Evolutionary conservation across 2,113 vertebrate genomes (phyloP), one percentile per base, ranked within the genome.

Genomic region (Hippocampus zosterae): DNA sequence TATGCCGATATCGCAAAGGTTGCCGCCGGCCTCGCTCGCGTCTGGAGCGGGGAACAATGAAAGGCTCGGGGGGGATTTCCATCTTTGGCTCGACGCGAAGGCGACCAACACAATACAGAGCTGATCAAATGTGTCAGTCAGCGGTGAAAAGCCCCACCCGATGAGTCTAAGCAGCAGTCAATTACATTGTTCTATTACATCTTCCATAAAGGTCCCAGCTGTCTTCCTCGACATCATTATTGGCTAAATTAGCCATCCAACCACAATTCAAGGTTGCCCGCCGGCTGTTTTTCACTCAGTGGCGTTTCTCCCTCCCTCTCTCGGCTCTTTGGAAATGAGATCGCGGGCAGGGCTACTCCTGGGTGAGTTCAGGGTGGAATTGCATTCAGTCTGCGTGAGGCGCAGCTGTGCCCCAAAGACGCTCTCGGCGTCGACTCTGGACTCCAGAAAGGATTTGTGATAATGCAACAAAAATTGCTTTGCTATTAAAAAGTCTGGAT

Each of bases 101-200:
- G 52, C 75, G 25, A 44, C 77, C 29, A 70, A 72, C 71, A 84
- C 86, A 86, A 88, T 84, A 78, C 80, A 67, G 71, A 80, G 71
- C 87, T 88, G 84, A 87, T 89, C 77, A 84, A 85, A 87, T 69
- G 83, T 89, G 88, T 91, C 91, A 88, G 83, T 90, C 87, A 87
- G 72, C 66, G 13, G 40, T 71, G 81, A 79, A 79, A 64, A 67
- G 75, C 73, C 65, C 3, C 21, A 72, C 66, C 80, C 76, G 81
- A 77, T 83, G 84, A 78, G 71, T 81, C 80, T 41, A 78, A 81
- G 79, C 81, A 76, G 75, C 79, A 89, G 85, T 79, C 85, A 90
- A 85, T 89, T 87, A 88, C 81, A 80, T 80, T 74, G 73, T 86
- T 85, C 80, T 70, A 90, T 91, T 86, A 84, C 81, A 80, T 83